A percentile compares a stretch with the other conserved stretches of the same genome.
Conservation (phyloP, 30 jellyfish, hydroid and myxozoan species). For the Mastigias papua region DNA sequence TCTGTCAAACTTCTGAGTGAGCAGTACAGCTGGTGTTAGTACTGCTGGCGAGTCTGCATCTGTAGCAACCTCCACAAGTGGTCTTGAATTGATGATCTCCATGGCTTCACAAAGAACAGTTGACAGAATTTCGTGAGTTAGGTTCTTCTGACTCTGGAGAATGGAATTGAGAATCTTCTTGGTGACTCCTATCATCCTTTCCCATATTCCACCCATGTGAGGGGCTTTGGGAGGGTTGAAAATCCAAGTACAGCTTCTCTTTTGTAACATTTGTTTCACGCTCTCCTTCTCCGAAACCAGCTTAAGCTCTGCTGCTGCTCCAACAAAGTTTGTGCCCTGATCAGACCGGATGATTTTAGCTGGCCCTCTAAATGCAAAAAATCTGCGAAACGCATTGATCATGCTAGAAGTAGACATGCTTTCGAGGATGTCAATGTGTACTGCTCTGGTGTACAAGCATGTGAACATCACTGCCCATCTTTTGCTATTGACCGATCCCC, state of each 20-base stretch:
- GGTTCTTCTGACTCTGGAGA: slow-evolving; percentile 13
- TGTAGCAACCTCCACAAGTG: slow-evolving; percentile 33
- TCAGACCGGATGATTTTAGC: slow-evolving; percentile 46
- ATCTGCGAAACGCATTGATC: slow-evolving; percentile 56
- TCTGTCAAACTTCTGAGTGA: slow-evolving; percentile 22
- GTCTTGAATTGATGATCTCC: slow-evolving; percentile 50
- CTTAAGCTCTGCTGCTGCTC: slow-evolving; percentile 56
- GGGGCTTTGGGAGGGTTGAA: slow-evolving; percentile 68
- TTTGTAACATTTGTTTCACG: slow-evolving; percentile 35
- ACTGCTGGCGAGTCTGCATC: slow-evolving; percentile 50
- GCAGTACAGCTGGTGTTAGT: slow-evolving; percentile 51
- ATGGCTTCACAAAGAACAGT: slow-evolving; percentile 44
- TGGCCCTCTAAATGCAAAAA: slow-evolving; percentile 53
- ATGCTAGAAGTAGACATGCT: slow-evolving; percentile 35
- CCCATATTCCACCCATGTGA: slow-evolving; percentile 76
- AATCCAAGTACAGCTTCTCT: slow-evolving; percentile 30
- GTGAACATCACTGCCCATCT: slow-evolving; percentile 7
- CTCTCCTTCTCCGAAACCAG: not conserved
- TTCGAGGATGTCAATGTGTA: slow-evolving; percentile 53
- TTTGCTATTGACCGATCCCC: slow-evolving; percentile 39
- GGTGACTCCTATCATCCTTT: slow-evolving; percentile 37
- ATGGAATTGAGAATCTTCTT: slow-evolving; percentile 46
- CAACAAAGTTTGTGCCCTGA: slow-evolving; percentile 55
- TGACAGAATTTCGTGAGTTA: slow-evolving; percentile 38
- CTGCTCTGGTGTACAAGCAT: slow-evolving; percentile 48